Percentiles rank a stretch among this genome's conserved stretches.
Conservation (phyloP, 2,888 invertebrate species). For the Drosophila rubida region DNA sequence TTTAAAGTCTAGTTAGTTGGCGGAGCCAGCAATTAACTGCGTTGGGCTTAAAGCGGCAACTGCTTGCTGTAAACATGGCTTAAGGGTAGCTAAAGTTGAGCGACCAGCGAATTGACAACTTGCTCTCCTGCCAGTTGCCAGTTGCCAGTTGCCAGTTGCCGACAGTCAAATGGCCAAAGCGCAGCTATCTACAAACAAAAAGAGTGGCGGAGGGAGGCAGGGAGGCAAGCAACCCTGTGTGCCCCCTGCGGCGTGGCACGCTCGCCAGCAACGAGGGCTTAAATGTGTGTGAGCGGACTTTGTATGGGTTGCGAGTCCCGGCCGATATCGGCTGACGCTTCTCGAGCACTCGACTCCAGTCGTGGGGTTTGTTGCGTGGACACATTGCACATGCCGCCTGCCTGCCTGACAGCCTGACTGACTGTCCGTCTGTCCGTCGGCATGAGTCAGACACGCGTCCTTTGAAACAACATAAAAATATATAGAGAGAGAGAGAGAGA, state of each 20-base stretch:
- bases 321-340: constrained; percentile 21
- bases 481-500: not conserved
- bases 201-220: not conserved
- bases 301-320: constrained; percentile 42
- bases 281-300: constrained; percentile 40
- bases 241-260: not conserved
- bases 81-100: constrained; percentile 46
- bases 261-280: constrained; percentile 21
- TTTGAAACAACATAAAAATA: constrained; percentile 30
- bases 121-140: constrained; percentile 20
- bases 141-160: constrained; percentile 7
- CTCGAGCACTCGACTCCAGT: not conserved
- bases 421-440: not conserved
- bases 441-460: constrained; percentile 51
- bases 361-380: constrained; percentile 22
- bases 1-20: too few species aligned
- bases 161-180: constrained; percentile 45
- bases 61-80: constrained; percentile 33
- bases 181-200: not conserved
- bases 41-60: constrained; percentile 4
- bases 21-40: not conserved
- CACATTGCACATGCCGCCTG: constrained; percentile 32
- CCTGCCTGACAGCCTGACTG: constrained; percentile 6
- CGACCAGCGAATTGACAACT: constrained; percentile 41
- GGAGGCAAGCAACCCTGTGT: not conserved